phyloP scores from a whole-genome alignment of 2,113 vertebrate genomes.

The Oncorhynchus masou region DNA sequence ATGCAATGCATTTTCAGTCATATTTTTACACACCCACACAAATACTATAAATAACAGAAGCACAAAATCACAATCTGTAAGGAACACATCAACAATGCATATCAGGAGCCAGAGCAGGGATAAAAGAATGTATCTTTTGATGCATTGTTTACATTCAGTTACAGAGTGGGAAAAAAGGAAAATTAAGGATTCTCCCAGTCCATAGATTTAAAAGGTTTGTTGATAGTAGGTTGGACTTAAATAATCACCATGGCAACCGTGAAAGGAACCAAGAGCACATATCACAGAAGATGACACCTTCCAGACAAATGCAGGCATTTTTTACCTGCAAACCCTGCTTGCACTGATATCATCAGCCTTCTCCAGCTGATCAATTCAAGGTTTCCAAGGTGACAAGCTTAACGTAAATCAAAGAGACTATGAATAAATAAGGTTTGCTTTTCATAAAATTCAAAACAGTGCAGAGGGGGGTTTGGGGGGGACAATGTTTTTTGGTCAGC shows the following conservation, averaged over 20 bases:
- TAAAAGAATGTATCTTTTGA: background rate
- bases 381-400: slow-evolving; percentile 15
- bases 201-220: slow-evolving; percentile 17
- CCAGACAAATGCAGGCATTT: slow-evolving; percentile 20
- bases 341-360: slow-evolving; percentile 26
- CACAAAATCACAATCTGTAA: slow-evolving; percentile 5
- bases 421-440: slow-evolving; percentile 25
- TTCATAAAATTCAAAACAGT: slow-evolving; percentile 6
- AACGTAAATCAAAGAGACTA: slow-evolving; percentile 19
- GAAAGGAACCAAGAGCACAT: slow-evolving; percentile 13
- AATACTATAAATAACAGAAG: slow-evolving; percentile 5
- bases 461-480: too few relatives aligned
- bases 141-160: background rate
- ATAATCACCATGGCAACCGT: slow-evolving; percentile 26
- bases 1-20: background rate
- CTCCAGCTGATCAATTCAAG: slow-evolving; percentile 26
- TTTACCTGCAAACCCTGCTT: background rate
- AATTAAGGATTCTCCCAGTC: background rate
- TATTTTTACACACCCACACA: background rate
- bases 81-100: slow-evolving; percentile 6
- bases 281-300: slow-evolving; percentile 25
- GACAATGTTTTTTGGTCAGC: too few relatives aligned
- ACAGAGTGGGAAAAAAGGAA: background rate
- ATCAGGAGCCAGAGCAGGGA: slow-evolving; percentile 2
- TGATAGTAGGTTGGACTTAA: background rate